Evolutionary conservation across 2,797 vertebrate genomes (phyloP), one percentile per base, ranked within the genome.

Genomic region (Uromys caudimaculatus): DNA sequence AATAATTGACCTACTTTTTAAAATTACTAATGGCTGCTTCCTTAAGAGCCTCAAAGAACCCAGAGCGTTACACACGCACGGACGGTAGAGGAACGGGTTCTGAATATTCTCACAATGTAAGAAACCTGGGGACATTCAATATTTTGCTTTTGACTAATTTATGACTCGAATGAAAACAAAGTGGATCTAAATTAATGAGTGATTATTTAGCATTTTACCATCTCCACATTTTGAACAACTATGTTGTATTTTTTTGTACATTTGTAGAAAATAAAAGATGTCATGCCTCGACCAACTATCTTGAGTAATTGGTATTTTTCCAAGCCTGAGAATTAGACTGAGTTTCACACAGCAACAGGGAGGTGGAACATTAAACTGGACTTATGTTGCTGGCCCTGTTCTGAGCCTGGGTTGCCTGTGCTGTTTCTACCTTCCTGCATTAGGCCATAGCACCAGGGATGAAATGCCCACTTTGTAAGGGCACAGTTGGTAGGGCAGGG

Each of bases 1-100:
- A 93, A 90, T 92, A 84, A 95, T 96, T 93, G 84, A 64, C 86
- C 71, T 54, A 92, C 67, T 95, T 95, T 95, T 97, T 56, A 44
- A 85, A 88, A 94, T 23, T 44, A 19, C 90, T 92, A 75, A 38
- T 64, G 50, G 47, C 82, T 84, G 2, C 90, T 95, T 97, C 95
- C 78, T 96, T 91, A 89, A 84, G 32, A 27, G 24, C 71, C 16
- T 78, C 62, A 58, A 94, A 92, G 71, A 96, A 56, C 17, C 38
- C 38, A 90, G 83, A 78, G 79, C 38, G 71, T 90, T 89, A 78
- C 87, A 83, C 52, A 54, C 56, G 44, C 60, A 81, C 64, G 58
- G 91, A 86, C 89, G 86, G 32, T 92, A 89, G 67, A 94, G 92
- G 56, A 73, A 69, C 87, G 82, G 75, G 87, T 89, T 75, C 67